Evolutionary conservation across 2,797 vertebrate species (phyloP).

Genomic region (Coilia nasus): DNA sequence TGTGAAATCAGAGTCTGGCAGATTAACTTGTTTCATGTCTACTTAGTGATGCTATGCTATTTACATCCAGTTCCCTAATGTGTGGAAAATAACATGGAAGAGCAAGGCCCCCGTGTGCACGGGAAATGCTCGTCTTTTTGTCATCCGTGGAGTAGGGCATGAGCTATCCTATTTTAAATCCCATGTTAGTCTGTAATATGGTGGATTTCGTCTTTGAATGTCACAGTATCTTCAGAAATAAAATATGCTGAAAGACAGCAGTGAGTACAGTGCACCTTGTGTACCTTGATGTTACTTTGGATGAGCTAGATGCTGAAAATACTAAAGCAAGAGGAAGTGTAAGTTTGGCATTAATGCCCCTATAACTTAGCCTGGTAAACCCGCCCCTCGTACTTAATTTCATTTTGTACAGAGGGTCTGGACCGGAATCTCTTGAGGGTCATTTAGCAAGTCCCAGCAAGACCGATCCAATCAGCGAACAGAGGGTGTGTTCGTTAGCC

Average conservation of each 20-base stretch:
- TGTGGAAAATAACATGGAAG: too few relatives aligned
- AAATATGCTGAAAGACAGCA: neutral
- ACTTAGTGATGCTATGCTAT: neutral
- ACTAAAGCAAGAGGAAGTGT: neutral
- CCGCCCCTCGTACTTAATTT: too few relatives aligned
- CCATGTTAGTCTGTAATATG: neutral
- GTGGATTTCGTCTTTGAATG: neutral
- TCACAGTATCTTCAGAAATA: neutral
- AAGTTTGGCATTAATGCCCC: neutral
- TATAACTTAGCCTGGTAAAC: too few relatives aligned
- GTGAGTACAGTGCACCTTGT: neutral
- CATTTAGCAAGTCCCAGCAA: too few relatives aligned
- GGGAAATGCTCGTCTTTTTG: neutral
- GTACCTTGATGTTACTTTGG: neutral
- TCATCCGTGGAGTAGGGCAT: neutral
- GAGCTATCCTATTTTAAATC: neutral
- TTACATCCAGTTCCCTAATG: neutral
- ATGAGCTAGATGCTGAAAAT: neutral
- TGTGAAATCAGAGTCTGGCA: conserved; percentile 4
- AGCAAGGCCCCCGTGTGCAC: neutral
- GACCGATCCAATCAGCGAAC: too few relatives aligned
- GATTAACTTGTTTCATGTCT: conserved; percentile 20
- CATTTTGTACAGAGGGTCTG: too few relatives aligned
- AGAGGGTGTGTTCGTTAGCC: too few relatives aligned
- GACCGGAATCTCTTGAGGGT: too few relatives aligned